These are phyloP conservation scores for Procambarus virginalis DNA, from an alignment of 1,140 invertebrate genomes.

Conservation along the genomic window DNA sequence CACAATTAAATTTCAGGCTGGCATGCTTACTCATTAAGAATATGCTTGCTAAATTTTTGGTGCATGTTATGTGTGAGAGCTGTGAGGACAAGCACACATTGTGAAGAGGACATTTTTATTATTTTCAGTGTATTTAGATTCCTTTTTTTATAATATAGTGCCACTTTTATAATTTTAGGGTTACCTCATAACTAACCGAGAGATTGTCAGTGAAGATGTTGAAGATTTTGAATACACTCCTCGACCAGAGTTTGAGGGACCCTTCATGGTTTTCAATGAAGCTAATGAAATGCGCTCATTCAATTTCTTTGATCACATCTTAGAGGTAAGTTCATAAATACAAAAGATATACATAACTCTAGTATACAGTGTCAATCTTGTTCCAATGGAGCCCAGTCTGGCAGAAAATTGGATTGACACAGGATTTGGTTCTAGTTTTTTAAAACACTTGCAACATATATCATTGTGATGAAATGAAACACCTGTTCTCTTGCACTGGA, in stretches of 20 bases:
- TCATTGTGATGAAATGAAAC: too few relatives aligned
- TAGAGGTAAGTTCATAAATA: slow-evolving; percentile 80
- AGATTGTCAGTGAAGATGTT: slow-evolving; percentile 95
- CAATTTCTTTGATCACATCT: slow-evolving; percentile 97
- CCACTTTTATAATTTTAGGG: slow-evolving; percentile 75
- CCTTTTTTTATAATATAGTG: slow-evolving; percentile 37
- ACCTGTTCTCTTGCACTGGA: too few relatives aligned
- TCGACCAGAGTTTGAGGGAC: slow-evolving; percentile 96
- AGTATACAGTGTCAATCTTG: neutral
- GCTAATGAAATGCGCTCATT: slow-evolving; percentile 86
- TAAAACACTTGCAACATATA: too few relatives aligned
- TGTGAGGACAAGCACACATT: too few relatives aligned
- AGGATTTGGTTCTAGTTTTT: too few relatives aligned
- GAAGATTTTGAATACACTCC: slow-evolving; percentile 99
- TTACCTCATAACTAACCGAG: slow-evolving; percentile 95
- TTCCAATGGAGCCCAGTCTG: too few relatives aligned
- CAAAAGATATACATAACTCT: neutral
- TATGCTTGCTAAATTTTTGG: too few relatives aligned
- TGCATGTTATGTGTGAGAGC: too few relatives aligned
- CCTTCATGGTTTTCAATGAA: slow-evolving; percentile 90
- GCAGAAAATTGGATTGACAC: too few relatives aligned
- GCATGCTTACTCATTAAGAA: too few relatives aligned
- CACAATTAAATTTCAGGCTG: too few relatives aligned
- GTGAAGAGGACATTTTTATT: neutral
- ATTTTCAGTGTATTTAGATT: neutral